Conservation (phyloP, 2,888 invertebrate genomes). For the Noctua comes region DNA sequence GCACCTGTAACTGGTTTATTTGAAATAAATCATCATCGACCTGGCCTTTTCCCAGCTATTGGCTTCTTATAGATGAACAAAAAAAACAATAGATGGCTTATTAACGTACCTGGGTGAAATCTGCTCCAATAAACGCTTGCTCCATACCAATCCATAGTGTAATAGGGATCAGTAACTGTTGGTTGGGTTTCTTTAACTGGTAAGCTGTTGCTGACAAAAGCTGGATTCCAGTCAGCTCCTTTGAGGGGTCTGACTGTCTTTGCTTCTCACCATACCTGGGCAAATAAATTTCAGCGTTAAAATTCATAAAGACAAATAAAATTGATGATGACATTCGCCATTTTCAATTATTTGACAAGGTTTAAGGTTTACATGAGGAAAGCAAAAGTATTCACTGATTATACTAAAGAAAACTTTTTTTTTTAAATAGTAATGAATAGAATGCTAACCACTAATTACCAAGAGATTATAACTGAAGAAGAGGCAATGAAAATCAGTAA, state of each 20-base stretch:
- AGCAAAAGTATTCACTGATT: neutral
- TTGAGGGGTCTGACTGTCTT: constrained; percentile 93
- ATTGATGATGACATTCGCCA: neutral
- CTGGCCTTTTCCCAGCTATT: neutral
- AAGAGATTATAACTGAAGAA: neutral
- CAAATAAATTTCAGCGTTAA: neutral
- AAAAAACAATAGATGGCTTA: neutral
- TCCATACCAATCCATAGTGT: constrained; percentile 99
- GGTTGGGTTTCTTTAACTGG: constrained; percentile 97
- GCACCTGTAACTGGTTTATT: neutral
- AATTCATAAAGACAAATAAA: neutral
- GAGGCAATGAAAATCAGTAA: constrained; percentile 32
- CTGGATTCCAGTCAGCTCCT: constrained; percentile 94
- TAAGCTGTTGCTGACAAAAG: constrained; percentile 96
- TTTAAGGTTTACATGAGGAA: neutral
- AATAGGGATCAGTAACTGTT: constrained; percentile 97
- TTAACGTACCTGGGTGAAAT: constrained; percentile 94
- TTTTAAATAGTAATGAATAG: neutral
- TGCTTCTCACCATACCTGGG: constrained; percentile 96
- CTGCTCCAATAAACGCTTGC: constrained; percentile 98
- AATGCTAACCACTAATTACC: constrained; percentile 7
- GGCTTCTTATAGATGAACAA: neutral
- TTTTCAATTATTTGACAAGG: neutral
- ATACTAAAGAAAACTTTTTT: neutral
- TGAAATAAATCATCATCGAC: neutral